These are phyloP conservation scores for Thysanoteuthis rhombus DNA, from an alignment of 2,888 invertebrate genomes.

Conservation along the genomic window DNA sequence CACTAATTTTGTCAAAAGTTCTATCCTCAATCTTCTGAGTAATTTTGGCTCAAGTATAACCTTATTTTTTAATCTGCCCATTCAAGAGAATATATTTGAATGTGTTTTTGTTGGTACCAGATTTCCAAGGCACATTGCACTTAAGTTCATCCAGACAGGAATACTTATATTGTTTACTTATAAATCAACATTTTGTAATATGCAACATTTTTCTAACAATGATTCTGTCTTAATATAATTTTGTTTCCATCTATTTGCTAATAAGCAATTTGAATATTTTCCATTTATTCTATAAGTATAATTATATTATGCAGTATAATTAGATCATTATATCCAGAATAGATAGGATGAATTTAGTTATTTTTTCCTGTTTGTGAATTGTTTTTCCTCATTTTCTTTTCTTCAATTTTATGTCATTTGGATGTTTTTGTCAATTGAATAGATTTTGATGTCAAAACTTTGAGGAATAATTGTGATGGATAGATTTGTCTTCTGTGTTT, in stretches of 20 bases:
- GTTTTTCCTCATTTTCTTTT: not conserved
- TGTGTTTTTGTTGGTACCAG: not conserved
- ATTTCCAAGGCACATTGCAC: not conserved
- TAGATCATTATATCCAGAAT: not conserved
- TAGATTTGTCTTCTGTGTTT: not conserved
- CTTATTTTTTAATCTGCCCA: no score
- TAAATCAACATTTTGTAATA: not conserved
- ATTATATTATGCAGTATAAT: not conserved
- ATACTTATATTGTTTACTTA: not conserved
- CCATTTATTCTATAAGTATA: not conserved
- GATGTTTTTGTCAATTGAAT: not conserved
- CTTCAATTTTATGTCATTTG: not conserved
- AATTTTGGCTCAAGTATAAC: no score
- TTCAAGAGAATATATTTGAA: no score
- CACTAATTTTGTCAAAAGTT: no score
- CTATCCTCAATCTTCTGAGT: no score
- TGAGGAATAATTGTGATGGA: not conserved
- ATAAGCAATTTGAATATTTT: conserved; percentile 12
- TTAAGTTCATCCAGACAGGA: not conserved
- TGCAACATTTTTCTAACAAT: not conserved
- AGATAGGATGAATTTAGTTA: not conserved
- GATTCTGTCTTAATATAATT: not conserved
- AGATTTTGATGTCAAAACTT: not conserved
- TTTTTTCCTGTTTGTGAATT: not conserved
- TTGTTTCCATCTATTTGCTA: not conserved